Base-by-base conservation (phyloP, 2,797 vertebrate genomes). In the Gephyroberyx darwinii region DNA sequence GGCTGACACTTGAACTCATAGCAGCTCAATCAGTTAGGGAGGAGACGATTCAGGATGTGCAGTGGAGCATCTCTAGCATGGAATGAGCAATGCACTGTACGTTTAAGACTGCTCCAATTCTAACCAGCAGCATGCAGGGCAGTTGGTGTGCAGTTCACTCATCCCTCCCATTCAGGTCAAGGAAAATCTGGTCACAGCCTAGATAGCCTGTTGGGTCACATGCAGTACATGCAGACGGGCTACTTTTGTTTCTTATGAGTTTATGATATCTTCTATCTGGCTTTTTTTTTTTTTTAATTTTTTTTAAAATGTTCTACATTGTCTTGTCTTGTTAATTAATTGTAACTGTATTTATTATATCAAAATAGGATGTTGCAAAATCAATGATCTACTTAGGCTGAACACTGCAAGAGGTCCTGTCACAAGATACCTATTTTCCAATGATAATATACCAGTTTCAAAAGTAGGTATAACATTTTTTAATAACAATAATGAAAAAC, bases 1-100 rank as follows among this genome's bases (percentile, higher is more conserved):
- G 69, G 83, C 53, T 75, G 84, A 86, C 88, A 83, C 70, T 73
- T 59, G 77, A 86, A 80, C 77, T 85, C 43, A 69, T 81, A 77
- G 68, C 59, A 65, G 74, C 64, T 69, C 66, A 79, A 75, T 79
- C 77, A 78, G 68, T 77, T 16, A 58, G 73, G 83, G 72, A 84
- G 79, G 43, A 56, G 45, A 70, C 13, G 20, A 65, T 55, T 83
- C 74, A 77, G 71, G 56, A 30, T 56, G 69, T 41, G 75, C 58
- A 9, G 58, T 78, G 9, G 71, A 64, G 63, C 62, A 72, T 74
- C 78, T 82, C 77, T 75, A 69, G 69, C 78, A 51, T 88, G 82
- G 88, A 88, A 87, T 87, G 80, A 86, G 69, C 69, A 63, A 62
- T 50, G 51, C 69, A 54, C 77, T 78, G 79, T 59, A 81, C 35